Base-by-base conservation (phyloP, 2,888 invertebrate genomes). In the Leucoptera coffeella region DNA sequence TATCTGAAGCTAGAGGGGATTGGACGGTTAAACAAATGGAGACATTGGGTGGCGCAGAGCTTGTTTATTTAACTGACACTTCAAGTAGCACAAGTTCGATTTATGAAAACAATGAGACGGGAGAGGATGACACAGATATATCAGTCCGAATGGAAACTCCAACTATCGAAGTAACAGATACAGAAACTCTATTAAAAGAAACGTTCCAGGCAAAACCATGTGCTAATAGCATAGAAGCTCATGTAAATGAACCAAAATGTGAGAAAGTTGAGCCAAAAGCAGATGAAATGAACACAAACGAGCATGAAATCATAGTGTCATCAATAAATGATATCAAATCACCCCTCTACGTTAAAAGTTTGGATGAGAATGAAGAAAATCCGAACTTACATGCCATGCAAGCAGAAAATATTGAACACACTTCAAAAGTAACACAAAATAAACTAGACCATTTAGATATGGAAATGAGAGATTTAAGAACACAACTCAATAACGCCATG, bases 1-100 rank as follows among this genome's bases (percentile, higher is more conserved):
- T 74, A n/a, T 60, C 73, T 38, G 77, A 78, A 46, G 73, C 76
- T 20, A 72, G 77, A 34, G 75, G 74, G 3, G 64, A 73, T 23
- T 73, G 76, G 60, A 64, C 65, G 8, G 57, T 72, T 31, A 47
- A 59, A 42, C 61, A 55, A n/a, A 43, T 60, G 12, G 74, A 74
- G 34, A 62, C 73, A 45, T 56, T 74, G 32, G 62, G 71, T 25
- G 77, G 75, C 4, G 80, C 80, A 13, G 85, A 85, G 54, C 49
- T 83, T 8, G 80, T 84, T 2, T 83, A 76, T 47, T 57, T 84
- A 23, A 79, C 81, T 29, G 81, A 81, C 36, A 74, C 78, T 10
- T 80, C 80, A 4, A 77, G 76, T 34, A 78, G 77, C 38, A 73
- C 75, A 9, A 78, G 78, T 38, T 78, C 78, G 33, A 41, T 76